A percentile compares a stretch with the other conserved stretches of the same genome.
These are phyloP conservation scores for Takifugu flavidus DNA, from an alignment of 2,113 vertebrate genomes.

Conservation along the genomic window DNA sequence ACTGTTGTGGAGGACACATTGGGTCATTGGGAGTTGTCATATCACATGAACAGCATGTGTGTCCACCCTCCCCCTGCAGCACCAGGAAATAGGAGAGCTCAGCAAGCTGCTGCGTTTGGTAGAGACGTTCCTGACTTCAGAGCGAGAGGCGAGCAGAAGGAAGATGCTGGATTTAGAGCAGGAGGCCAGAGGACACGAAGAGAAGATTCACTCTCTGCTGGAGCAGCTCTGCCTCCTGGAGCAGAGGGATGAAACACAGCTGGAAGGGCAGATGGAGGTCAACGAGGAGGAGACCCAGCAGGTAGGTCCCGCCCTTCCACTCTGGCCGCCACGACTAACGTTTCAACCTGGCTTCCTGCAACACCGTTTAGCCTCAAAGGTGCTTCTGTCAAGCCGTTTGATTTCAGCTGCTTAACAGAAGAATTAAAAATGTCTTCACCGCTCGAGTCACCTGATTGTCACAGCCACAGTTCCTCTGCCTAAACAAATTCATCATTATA, in stretches of 20 bases:
- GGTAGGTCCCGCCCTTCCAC: slow-evolving; percentile 58
- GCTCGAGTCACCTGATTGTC: too few relatives aligned
- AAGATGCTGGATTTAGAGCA: slow-evolving; percentile 82
- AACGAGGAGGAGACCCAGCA: slow-evolving; percentile 81
- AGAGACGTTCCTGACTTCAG: slow-evolving; percentile 71
- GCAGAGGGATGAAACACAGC: slow-evolving; percentile 80
- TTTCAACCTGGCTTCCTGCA: too few relatives aligned
- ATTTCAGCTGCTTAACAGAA: background rate
- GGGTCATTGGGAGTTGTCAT: slow-evolving; percentile 42
- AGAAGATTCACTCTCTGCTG: slow-evolving; percentile 79
- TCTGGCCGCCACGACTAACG: background rate
- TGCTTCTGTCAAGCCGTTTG: too few relatives aligned
- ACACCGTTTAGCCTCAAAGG: too few relatives aligned
- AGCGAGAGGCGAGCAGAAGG: slow-evolving; percentile 80
- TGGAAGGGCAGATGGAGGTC: slow-evolving; percentile 66
- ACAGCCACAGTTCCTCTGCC: too few relatives aligned
- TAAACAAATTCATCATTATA: too few relatives aligned
- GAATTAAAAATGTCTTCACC: background rate
- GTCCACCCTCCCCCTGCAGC: slow-evolving; percentile 68
- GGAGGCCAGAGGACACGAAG: slow-evolving; percentile 77
- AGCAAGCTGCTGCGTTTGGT: slow-evolving; percentile 78
- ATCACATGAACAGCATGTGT: slow-evolving; percentile 67
- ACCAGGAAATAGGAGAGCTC: slow-evolving; percentile 88
- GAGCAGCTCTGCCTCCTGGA: slow-evolving; percentile 86
- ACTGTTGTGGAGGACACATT: background rate